These are phyloP conservation scores for Linnaemya tessellans DNA, from an alignment of 2,888 invertebrate species.

Conservation along the genomic window DNA sequence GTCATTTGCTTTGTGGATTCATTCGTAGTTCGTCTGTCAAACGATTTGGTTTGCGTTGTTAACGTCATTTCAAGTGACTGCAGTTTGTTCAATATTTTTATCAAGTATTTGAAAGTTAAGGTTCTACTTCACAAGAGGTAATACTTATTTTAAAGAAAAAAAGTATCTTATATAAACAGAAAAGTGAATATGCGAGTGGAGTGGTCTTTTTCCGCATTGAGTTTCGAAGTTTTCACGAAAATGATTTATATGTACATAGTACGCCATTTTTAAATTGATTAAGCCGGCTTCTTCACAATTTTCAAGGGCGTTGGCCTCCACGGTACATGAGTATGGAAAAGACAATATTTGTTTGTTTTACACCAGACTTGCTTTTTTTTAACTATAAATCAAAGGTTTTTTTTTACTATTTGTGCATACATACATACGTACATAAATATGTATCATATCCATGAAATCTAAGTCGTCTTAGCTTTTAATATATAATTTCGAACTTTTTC, in stretches of 20 bases:
- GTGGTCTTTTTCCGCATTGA: background rate
- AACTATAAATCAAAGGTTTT: background rate
- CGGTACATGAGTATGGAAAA: background rate
- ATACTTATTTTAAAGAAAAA: constrained; percentile 9
- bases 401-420: background rate
- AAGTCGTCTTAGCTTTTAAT: constrained; percentile 40
- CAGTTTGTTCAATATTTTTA: constrained; percentile 24
- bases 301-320: constrained; percentile 77
- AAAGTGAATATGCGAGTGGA: constrained; percentile 48
- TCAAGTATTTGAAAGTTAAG: background rate
- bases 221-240: background rate
- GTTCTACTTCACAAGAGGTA: background rate
- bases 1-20: constrained; percentile 68
- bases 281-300: constrained; percentile 63
- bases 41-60: constrained; percentile 65
- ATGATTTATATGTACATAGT: background rate
- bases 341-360: background rate
- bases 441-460: constrained; percentile 40
- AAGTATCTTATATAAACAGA: background rate
- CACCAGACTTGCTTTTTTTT: background rate
- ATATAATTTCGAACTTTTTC: constrained; percentile 34
- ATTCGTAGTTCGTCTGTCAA: constrained; percentile 76
- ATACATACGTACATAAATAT: too few relatives aligned
- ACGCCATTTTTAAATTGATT: constrained; percentile 60
- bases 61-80: background rate